Percentiles rank a stretch among this genome's conserved stretches.
These are phyloP conservation scores for Clinocottus analis DNA, from an alignment of 2,113 vertebrate genomes.

Conservation along the genomic window DNA sequence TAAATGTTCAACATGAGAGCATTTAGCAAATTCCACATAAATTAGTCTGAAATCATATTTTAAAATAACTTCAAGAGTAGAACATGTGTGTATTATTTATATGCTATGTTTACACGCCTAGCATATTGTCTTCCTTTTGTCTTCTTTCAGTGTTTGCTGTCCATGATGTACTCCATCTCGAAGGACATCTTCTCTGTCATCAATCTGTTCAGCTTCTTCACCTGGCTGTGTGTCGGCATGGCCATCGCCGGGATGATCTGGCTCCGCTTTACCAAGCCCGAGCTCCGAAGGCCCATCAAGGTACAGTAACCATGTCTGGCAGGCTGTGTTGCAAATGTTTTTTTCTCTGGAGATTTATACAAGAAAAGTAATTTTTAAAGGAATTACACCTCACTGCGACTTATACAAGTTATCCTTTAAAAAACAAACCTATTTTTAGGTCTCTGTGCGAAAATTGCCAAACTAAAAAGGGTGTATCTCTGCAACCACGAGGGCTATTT, in stretches of 20 bases:
- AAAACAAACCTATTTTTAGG: too few species aligned
- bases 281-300: conserved; percentile 80
- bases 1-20: neutral
- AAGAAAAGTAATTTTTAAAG: neutral
- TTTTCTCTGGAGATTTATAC: neutral
- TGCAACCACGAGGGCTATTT: too few species aligned
- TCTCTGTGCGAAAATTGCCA: too few species aligned
- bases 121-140: neutral
- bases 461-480: too few species aligned
- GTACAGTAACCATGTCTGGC: conserved; percentile 38
- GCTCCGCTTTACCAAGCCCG: conserved; percentile 77
- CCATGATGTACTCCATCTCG: conserved; percentile 82
- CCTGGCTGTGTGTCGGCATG: conserved; percentile 83
- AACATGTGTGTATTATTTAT: neutral
- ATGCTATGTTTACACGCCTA: neutral
- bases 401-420: neutral
- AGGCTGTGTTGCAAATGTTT: neutral
- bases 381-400: neutral
- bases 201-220: conserved; percentile 85
- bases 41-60: neutral
- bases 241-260: conserved; percentile 80
- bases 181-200: conserved; percentile 83
- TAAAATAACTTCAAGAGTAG: neutral
- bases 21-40: neutral
- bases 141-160: conserved; percentile 74